Conservation (phyloP, 2,888 invertebrate genomes). For the Dichetophora obliterata region DNA sequence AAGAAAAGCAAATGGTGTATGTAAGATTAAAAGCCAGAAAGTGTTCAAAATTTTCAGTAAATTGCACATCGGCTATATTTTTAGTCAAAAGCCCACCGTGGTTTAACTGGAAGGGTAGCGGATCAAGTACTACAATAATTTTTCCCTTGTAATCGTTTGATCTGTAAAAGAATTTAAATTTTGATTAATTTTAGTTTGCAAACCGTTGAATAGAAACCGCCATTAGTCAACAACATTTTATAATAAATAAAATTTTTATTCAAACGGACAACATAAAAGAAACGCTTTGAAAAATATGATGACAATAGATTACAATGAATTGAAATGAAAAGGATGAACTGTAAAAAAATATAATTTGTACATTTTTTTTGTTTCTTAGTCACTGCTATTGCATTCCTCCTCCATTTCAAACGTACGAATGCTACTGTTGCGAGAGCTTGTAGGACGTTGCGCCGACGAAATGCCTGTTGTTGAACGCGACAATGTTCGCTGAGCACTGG, state of each 20-base stretch:
- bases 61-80: neutral
- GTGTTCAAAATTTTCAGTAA: slow-evolving; percentile 36
- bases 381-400: neutral
- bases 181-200: no score
- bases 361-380: slow-evolving; percentile 7
- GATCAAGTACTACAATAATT: slow-evolving; percentile 50
- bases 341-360: neutral
- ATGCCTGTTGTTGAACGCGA: slow-evolving; percentile 12
- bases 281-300: neutral
- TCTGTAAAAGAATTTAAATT: neutral
- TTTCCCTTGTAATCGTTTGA: slow-evolving; percentile 31
- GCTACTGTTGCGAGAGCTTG: neutral
- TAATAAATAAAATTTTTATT: no score
- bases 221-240: no score
- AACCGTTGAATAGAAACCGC: no score
- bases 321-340: slow-evolving; percentile 6
- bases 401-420: slow-evolving; percentile 22
- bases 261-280: no score
- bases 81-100: neutral
- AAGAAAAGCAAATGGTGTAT: slow-evolving; percentile 47
- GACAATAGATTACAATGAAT: slow-evolving; percentile 22
- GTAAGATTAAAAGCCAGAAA: slow-evolving; percentile 49
- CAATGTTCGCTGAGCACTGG: neutral
- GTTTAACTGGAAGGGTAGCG: slow-evolving; percentile 46
- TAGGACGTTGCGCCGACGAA: neutral